A percentile compares a stretch with the other conserved stretches of the same genome.
These are phyloP conservation scores for Eristalis arbustorum DNA, from an alignment of 2,888 invertebrate genomes.

Conservation along the genomic window DNA sequence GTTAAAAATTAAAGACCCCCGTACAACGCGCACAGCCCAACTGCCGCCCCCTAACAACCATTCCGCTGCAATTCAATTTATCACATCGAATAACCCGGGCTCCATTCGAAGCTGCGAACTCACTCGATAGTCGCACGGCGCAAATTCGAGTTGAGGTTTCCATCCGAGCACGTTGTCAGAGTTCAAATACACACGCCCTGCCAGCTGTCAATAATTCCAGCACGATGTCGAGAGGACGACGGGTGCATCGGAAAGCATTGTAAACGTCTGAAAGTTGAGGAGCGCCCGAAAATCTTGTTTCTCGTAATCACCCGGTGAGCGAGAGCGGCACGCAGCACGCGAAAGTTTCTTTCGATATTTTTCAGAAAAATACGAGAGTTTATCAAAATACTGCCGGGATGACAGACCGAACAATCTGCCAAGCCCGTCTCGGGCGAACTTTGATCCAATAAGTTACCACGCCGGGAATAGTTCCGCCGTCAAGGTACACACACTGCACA, in stretches of 20 bases:
- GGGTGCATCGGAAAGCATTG: neutral
- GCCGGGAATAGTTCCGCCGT: constrained; percentile 28
- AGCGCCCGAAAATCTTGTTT: constrained; percentile 37
- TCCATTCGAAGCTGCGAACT: constrained; percentile 4
- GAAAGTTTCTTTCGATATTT: constrained; percentile 8
- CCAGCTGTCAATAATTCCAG: constrained; percentile 13
- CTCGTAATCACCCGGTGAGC: constrained; percentile 34
- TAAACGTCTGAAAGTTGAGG: neutral
- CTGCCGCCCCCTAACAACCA: neutral
- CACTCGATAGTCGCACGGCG: neutral
- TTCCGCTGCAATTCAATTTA: constrained; percentile 20
- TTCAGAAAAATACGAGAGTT: constrained; percentile 10
- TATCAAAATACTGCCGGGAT: constrained; percentile 39
- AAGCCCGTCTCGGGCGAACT: constrained; percentile 20
- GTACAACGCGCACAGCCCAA: neutral
- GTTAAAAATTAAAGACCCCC: neutral
- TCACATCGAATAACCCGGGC: neutral
- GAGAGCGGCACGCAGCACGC: neutral
- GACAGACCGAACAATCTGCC: constrained; percentile 6
- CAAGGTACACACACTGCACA: neutral
- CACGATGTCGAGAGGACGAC: neutral
- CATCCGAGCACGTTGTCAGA: neutral
- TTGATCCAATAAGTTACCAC: constrained; percentile 56
- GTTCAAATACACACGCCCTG: neutral
- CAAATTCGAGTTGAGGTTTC: constrained; percentile 19